Evolutionary conservation across 2,797 vertebrate genomes (phyloP).

Genomic region (Macrochelys suwanniensis): DNA sequence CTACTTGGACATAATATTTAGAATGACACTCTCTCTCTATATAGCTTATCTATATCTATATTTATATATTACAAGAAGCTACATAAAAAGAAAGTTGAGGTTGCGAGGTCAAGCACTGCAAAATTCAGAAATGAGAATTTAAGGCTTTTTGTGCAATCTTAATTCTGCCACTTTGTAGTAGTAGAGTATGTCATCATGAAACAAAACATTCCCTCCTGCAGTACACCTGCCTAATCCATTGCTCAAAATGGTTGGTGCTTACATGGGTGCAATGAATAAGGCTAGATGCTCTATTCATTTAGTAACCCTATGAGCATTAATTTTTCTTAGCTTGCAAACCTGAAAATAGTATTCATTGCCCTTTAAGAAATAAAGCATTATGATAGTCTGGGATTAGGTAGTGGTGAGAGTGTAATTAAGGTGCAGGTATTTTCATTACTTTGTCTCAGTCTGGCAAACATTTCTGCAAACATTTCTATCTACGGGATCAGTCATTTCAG

Average conservation of each 20-base stretch:
- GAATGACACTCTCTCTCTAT: no score
- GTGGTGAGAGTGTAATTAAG: neutral
- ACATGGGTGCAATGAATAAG: neutral
- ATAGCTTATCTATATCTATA: no score
- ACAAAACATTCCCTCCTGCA: neutral
- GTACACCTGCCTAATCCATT: neutral
- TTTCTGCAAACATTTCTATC: neutral
- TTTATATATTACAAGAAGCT: no score
- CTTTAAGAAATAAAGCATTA: neutral
- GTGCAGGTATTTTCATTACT: neutral
- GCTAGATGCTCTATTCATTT: neutral
- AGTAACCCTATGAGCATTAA: neutral
- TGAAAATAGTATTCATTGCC: neutral
- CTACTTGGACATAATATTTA: neutral
- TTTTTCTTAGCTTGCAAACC: neutral
- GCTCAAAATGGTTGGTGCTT: neutral
- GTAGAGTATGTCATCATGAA: accelerated
- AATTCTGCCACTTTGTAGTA: neutral
- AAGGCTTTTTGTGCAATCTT: neutral
- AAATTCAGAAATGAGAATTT: neutral
- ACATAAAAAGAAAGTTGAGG: no score
- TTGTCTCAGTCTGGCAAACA: neutral
- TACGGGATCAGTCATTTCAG: neutral
- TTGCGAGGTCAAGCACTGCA: neutral
- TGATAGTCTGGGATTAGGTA: neutral